Percentiles rank a stretch among this genome's conserved stretches.
phyloP scores from a whole-genome alignment of 2,113 vertebrate species.

The Nycticorax nycticorax region DNA sequence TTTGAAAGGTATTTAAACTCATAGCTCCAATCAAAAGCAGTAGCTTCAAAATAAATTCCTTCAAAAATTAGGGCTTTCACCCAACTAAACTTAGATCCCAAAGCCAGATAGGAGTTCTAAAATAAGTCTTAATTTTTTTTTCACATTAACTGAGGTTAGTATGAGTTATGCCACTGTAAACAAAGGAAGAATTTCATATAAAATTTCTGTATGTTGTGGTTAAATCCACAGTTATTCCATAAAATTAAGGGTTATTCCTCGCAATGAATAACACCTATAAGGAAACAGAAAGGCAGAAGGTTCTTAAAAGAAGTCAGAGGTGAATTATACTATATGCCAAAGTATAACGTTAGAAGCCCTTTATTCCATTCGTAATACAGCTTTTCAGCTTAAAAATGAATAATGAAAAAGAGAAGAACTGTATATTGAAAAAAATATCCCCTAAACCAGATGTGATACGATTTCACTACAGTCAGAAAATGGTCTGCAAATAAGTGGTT shows the following conservation, averaged over 20 bases:
- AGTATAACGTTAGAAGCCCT: neutral
- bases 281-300: neutral
- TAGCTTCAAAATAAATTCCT: neutral
- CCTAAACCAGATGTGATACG: neutral
- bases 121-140: neutral
- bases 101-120: neutral
- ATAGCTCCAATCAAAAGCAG: neutral
- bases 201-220: neutral
- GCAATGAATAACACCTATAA: neutral
- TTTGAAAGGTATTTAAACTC: neutral
- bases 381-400: neutral
- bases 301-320: neutral
- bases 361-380: neutral
- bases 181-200: neutral
- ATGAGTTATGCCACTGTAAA: neutral
- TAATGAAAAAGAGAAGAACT: neutral
- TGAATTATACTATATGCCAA: neutral
- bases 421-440: neutral
- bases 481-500: neutral
- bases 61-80: neutral
- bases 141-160: neutral
- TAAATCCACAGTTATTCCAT: neutral
- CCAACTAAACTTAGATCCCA: neutral
- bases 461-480: neutral
- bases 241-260: conserved; percentile 3